phyloP scores from a whole-genome alignment of 2,113 vertebrate genomes.

The Blennius ocellaris region DNA sequence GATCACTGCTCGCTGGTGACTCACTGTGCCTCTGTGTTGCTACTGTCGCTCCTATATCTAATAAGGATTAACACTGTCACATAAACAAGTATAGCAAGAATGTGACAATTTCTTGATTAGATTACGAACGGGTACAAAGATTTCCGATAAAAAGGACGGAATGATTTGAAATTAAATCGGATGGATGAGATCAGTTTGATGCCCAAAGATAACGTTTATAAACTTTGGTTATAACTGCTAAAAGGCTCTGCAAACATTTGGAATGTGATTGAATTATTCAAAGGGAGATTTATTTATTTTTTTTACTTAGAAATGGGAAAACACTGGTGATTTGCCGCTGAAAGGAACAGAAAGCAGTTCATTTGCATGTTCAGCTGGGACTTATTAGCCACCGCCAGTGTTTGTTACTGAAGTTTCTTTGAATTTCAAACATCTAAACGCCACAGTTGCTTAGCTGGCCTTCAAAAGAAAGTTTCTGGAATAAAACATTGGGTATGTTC shows the following conservation, averaged over 20 bases:
- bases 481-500: background rate
- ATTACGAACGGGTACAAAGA: background rate
- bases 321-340: background rate
- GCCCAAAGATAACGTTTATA: too few relatives aligned
- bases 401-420: background rate
- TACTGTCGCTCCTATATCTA: background rate
- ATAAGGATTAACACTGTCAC: background rate
- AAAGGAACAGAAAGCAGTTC: background rate
- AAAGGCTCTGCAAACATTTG: background rate
- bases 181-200: background rate
- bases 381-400: background rate
- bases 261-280: background rate
- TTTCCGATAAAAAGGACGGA: background rate
- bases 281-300: background rate
- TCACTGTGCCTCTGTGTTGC: background rate
- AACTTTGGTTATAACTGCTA: background rate
- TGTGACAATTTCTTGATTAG: background rate
- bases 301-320: background rate
- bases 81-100: background rate
- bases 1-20: constrained; percentile 27
- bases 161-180: background rate
- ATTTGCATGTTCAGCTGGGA: background rate
- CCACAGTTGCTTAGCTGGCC: too few relatives aligned
- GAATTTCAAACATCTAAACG: background rate
- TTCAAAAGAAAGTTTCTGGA: background rate